phyloP scores from a whole-genome alignment of 2,888 invertebrate genomes.

The Polymixis lichenea region DNA sequence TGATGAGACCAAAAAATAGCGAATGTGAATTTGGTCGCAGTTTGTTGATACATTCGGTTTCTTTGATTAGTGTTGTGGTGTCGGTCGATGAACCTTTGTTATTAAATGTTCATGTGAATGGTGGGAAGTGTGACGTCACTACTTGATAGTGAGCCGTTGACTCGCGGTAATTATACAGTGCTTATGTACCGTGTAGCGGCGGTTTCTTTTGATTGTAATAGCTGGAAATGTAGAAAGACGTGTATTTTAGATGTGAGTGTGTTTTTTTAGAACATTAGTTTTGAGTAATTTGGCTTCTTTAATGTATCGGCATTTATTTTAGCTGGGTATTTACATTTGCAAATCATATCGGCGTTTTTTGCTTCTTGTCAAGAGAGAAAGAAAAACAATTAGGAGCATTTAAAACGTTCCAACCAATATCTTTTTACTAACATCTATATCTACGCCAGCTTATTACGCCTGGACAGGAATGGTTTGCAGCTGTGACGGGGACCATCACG shows the following conservation, averaged over 20 bases:
- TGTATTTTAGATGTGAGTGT: slow-evolving; percentile 23
- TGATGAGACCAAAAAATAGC: slow-evolving; percentile 86
- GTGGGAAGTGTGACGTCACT: slow-evolving; percentile 65
- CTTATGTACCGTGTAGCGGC: slow-evolving; percentile 57
- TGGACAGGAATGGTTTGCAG: too few species aligned
- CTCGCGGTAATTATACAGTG: slow-evolving; percentile 62
- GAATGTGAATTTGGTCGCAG: slow-evolving; percentile 78
- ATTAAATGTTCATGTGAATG: slow-evolving; percentile 61
- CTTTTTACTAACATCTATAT: not conserved
- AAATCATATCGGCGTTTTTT: slow-evolving; percentile 21
- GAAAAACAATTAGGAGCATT: not conserved
- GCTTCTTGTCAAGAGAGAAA: not conserved
- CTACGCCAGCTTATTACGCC: not conserved
- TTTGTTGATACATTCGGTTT: slow-evolving; percentile 75
- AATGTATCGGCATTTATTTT: slow-evolving; percentile 15
- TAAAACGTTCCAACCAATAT: not conserved
- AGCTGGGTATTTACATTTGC: slow-evolving; percentile 17
- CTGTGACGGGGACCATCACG: too few species aligned
- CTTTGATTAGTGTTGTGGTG: slow-evolving; percentile 80
- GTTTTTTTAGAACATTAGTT: slow-evolving; percentile 27
- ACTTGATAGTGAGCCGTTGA: slow-evolving; percentile 54
- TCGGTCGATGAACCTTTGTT: slow-evolving; percentile 62
- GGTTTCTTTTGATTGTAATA: slow-evolving; percentile 64
- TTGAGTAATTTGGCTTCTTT: slow-evolving; percentile 26
- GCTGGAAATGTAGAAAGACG: slow-evolving; percentile 56